These are phyloP conservation scores for Halcyon leucocephala DNA, from an alignment of 2,797 vertebrate genomes.

Conservation along the genomic window DNA sequence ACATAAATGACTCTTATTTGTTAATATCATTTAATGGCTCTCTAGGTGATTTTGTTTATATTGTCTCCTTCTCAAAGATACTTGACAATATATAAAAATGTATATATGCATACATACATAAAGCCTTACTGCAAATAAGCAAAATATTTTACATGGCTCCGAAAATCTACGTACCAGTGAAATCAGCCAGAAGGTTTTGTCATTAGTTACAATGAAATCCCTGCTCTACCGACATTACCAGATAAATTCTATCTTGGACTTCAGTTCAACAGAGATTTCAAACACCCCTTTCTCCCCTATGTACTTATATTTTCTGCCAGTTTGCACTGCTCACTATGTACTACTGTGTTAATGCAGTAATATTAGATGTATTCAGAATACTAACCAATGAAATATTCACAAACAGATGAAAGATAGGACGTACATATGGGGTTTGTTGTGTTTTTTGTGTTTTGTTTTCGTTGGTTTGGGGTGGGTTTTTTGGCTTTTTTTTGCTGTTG, in stretches of 20 bases:
- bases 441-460: background rate
- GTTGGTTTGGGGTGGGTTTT: background rate
- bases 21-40: background rate
- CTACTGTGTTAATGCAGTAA: background rate
- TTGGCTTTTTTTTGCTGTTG: background rate
- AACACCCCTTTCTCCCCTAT: background rate
- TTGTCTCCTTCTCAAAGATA: background rate
- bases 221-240: background rate
- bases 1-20: background rate
- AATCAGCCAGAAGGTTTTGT: background rate
- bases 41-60: background rate
- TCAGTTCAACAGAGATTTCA: background rate
- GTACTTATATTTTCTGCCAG: background rate
- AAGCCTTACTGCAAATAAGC: background rate
- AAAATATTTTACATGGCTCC: background rate
- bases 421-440: background rate
- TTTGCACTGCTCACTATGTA: background rate
- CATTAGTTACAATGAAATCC: background rate
- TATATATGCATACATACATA: background rate
- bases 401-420: background rate
- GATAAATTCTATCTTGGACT: background rate
- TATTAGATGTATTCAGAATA: background rate
- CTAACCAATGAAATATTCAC: background rate
- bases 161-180: background rate
- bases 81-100: background rate